phyloP scores from a whole-genome alignment of 2,888 invertebrate species.

The Calameuta pallipes region DNA sequence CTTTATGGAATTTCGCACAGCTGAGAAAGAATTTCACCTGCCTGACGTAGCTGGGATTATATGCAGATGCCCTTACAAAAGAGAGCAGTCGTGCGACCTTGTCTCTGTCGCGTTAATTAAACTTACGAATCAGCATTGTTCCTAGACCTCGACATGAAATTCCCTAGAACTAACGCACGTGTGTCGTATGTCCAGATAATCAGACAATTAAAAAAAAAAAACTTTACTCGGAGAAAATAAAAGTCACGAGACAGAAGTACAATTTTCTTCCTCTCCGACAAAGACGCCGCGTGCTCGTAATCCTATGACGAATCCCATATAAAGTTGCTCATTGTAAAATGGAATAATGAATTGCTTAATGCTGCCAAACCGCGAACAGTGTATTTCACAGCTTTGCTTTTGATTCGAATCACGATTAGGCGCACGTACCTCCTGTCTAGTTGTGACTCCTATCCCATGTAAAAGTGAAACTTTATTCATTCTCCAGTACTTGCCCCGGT shows the following conservation, averaged over 20 bases:
- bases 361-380: no score
- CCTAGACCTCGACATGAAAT: not conserved
- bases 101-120: not conserved
- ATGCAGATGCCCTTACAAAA: slow-evolving; percentile 4
- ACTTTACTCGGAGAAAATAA: not conserved
- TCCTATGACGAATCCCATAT: not conserved
- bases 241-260: not conserved
- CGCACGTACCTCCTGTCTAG: not conserved
- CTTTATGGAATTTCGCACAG: not conserved
- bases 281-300: not conserved
- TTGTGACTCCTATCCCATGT: not conserved
- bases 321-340: not conserved
- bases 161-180: not conserved
- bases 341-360: no score
- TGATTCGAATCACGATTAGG: not conserved
- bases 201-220: not conserved
- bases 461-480: not conserved
- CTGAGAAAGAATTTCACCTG: not conserved
- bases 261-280: not conserved
- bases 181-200: not conserved
- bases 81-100: not conserved
- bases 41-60: not conserved
- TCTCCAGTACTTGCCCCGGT: not conserved
- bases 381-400: not conserved
- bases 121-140: not conserved